Base-by-base conservation (phyloP, 2,888 invertebrate genomes). In the Macaria notata region DNA sequence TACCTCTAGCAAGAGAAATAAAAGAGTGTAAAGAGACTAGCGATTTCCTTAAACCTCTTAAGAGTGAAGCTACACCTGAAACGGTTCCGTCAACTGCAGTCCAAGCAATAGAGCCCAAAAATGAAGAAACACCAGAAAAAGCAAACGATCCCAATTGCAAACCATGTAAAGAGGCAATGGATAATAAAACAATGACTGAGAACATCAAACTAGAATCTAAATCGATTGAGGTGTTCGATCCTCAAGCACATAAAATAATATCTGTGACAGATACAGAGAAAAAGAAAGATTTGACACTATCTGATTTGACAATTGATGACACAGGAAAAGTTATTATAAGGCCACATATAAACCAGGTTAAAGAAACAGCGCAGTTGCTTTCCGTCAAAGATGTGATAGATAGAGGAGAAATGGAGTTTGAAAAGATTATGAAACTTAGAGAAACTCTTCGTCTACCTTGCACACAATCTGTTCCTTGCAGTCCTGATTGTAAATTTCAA, bases 311-410 rank as follows among this genome's bases (percentile, higher is more conserved):
- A 1, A 47, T 47, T 5, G 47, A 38, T 29, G 47, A 47, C 3
- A 36, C 36, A 38, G 47, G 47, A 9, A 29, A 47, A n/a, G 38
- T 38, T 1, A 36, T 47, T 7, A n/a, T 46, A 6, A 9, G 19
- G 33, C 33, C 33, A 6, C 29, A 4, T 1, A 3, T 38, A 4
- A 29, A 38, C 7, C 4, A 19, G 9, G 6, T 8, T 9, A 38
- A 47, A 38, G 38, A 47, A 29, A 47, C 4, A 47, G 33, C 33
- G 33, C 4, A 47, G 8, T 36, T 47, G 4, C 4, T 47, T 8
- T 38, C 47, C 2, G 19, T 38, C 5, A 47, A 9, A 38, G 47
- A 47, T 47, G 38, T 47, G 4, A 47, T 47, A 38, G 47, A 47
- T 29, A 19, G 29, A 36, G 47, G 38, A 9, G 47, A 47, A 47